Evolutionary conservation across 1,140 invertebrate species (phyloP).

Genomic region (Littorina saxatilis): DNA sequence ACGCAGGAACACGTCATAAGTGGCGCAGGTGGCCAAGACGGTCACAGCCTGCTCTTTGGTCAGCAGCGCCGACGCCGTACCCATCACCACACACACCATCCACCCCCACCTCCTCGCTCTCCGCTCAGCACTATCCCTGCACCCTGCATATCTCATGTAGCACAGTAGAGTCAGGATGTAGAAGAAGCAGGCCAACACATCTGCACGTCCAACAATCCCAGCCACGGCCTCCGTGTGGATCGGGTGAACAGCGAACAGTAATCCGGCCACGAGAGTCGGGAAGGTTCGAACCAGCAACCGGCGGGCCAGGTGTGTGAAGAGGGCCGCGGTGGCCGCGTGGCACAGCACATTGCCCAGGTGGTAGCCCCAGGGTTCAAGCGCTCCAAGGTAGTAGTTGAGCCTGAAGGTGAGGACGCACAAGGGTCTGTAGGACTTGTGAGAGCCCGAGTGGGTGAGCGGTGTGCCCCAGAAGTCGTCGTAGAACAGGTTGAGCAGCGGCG

Average conservation of each 20-base stretch:
- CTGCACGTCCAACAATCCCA: slow-evolving; percentile 86
- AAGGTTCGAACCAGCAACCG: slow-evolving; percentile 62
- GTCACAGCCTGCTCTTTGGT: slow-evolving; percentile 90
- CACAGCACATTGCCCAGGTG: slow-evolving; percentile 77
- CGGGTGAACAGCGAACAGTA: slow-evolving; percentile 77
- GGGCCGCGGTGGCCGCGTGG: slow-evolving; percentile 69
- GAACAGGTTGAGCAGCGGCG: slow-evolving; percentile 93
- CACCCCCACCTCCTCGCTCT: slow-evolving; percentile 50
- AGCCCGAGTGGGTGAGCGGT: slow-evolving; percentile 94
- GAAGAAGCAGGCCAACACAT: slow-evolving; percentile 88
- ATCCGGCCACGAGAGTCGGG: slow-evolving; percentile 80
- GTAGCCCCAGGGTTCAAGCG: slow-evolving; percentile 76
- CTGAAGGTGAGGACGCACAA: slow-evolving; percentile 95
- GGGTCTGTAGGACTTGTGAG: slow-evolving; percentile 96
- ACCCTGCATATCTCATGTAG: slow-evolving; percentile 79
- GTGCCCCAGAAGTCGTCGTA: slow-evolving; percentile 99
- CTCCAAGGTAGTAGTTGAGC: slow-evolving; percentile 82
- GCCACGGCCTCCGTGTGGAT: slow-evolving; percentile 85
- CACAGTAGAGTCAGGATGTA: slow-evolving; percentile 84
- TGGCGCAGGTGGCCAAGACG: slow-evolving; percentile 89
- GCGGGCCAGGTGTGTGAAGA: slow-evolving; percentile 69
- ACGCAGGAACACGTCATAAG: slow-evolving; percentile 83
- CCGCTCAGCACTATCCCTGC: slow-evolving; percentile 48
- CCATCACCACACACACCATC: slow-evolving; percentile 51
- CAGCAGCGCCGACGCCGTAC: slow-evolving; percentile 68